Percentiles rank a stretch among this genome's conserved stretches.
Evolutionary conservation across 2,888 invertebrate genomes (phyloP).

Genomic region (Adela reaumurella): DNA sequence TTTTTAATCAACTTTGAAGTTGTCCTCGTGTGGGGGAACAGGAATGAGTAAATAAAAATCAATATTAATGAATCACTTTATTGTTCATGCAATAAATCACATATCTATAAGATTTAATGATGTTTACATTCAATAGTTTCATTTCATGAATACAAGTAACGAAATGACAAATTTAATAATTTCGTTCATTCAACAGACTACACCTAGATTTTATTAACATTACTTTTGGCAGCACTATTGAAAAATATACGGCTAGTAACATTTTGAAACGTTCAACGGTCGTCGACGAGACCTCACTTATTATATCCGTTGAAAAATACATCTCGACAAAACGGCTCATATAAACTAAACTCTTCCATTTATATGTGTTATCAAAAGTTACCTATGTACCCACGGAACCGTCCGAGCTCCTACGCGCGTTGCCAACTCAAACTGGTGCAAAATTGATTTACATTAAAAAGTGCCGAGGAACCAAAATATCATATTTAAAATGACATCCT

Average conservation of each 20-base stretch:
- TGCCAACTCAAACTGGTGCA: too few relatives aligned
- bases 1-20: too few relatives aligned
- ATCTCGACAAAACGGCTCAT: neutral
- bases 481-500: too few relatives aligned
- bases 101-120: neutral
- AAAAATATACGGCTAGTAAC: conserved; percentile 38
- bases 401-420: too few relatives aligned
- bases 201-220: conserved; percentile 40
- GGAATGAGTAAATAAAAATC: neutral
- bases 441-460: too few relatives aligned
- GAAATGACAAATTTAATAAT: conserved; percentile 12
- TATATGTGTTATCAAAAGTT: too few relatives aligned
- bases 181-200: conserved; percentile 48
- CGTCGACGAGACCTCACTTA: neutral
- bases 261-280: neutral
- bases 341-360: too few relatives aligned
- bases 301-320: neutral
- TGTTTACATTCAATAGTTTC: neutral
- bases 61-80: neutral
- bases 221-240: conserved; percentile 58
- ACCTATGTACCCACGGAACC: too few relatives aligned
- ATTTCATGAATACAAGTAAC: neutral
- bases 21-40: too few relatives aligned
- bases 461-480: too few relatives aligned
- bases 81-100: neutral